Evolutionary conservation across 2,797 vertebrate genomes (phyloP).

Genomic region (Chromis chromis): DNA sequence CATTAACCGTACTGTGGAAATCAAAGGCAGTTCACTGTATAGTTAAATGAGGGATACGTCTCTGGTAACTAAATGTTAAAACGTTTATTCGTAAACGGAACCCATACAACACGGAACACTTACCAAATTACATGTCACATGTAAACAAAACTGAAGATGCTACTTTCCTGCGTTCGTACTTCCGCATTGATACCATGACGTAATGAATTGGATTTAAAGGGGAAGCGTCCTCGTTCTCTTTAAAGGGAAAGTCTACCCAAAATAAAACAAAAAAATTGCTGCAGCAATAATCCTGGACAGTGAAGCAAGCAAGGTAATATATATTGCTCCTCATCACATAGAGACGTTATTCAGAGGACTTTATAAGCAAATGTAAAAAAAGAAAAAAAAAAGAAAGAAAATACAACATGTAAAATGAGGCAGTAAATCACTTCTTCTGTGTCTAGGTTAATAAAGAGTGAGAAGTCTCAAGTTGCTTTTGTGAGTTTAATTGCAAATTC

Average conservation of each 20-base stretch:
- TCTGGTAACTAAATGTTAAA: neutral
- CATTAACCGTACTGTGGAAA: neutral
- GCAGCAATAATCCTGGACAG: neutral
- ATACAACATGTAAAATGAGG: too few species aligned
- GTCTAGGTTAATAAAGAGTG: too few species aligned
- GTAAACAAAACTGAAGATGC: constrained; percentile 65
- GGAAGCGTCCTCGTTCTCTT: neutral
- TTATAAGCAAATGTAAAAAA: too few species aligned
- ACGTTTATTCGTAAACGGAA: accelerated
- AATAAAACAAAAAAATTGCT: neutral
- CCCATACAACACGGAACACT: constrained; percentile 15
- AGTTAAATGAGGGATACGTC: accelerated
- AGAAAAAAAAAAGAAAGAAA: too few species aligned
- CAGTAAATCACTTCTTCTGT: too few species aligned
- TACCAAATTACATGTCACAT: constrained; percentile 52
- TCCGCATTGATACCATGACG: constrained; percentile 70
- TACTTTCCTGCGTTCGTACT: constrained; percentile 41
- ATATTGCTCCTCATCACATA: too few species aligned
- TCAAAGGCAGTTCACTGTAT: neutral
- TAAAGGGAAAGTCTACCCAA: constrained; percentile 7
- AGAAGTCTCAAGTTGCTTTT: too few species aligned
- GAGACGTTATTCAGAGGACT: too few species aligned
- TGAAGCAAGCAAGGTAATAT: neutral
- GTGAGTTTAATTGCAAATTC: too few species aligned
- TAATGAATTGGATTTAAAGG: constrained; percentile 55